Base-by-base conservation (phyloP, 2,888 invertebrate genomes). In the Lithosia quadra region DNA sequence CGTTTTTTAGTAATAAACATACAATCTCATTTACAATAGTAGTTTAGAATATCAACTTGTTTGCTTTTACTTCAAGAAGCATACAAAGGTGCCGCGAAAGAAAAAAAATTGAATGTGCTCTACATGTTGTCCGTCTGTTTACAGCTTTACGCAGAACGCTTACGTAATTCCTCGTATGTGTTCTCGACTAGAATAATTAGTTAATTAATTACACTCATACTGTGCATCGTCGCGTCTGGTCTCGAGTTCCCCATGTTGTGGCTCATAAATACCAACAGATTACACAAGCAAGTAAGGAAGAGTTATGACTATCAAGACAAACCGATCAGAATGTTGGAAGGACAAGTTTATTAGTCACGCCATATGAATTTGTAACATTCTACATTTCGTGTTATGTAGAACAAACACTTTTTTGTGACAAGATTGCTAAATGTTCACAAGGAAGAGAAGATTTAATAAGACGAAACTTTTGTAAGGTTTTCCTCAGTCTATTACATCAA, bases 201-300 rank as follows among this genome's bases (percentile, higher is more conserved):
- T 86, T 88, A 90, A 90, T 91, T 91, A 88, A 86, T 86, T 84
- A 84, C 79, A 85, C 84, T 84, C 80, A 79, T 82, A 74, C 73
- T 74, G 78, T 71, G 79, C 78, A 81, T 83, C 81, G 76, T 72
- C 70, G 73, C 72, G 67, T 71, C 74, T 72, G 74, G 73, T 66
- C 61, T 28, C 65, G 60, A 64, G 63, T 63, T 62, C 49, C 55
- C 67, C n/a, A 33, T 33, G 43, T 56, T 43, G 65, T 68, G 67
- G 62, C 71, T 68, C 63, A 66, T 71, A 70, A 60, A 57, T 72
- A 72, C 60, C 56, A 63, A 59, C 68, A 43, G 39, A 28, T 80
- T 80, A 75, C 73, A 73, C 73, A 80, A 80, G 59, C 13, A 36
- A 57, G 28, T n/a, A 57, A 73, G 77, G 79, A 72, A 81, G 81